These are phyloP conservation scores for Macrosteles quadrilineatus DNA, from an alignment of 1,140 invertebrate genomes.

Conservation along the genomic window DNA sequence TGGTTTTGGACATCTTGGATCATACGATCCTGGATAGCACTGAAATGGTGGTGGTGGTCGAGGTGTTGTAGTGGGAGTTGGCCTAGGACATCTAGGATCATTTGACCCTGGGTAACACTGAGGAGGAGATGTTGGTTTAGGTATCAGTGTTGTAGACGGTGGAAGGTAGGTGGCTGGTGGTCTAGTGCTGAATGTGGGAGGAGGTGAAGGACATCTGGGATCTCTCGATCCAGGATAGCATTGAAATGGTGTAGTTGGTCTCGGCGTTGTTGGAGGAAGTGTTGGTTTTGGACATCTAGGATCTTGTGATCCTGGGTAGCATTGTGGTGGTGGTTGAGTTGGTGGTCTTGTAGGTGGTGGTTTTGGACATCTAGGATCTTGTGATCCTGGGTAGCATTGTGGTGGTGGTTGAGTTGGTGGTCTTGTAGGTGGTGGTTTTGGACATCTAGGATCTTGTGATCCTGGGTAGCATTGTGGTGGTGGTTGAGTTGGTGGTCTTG, in stretches of 20 bases:
- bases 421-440: constrained; percentile 40
- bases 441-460: constrained; percentile 44
- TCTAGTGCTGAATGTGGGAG: constrained; percentile 34
- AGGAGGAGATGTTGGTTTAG: constrained; percentile 39
- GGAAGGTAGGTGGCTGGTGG: constrained; percentile 36
- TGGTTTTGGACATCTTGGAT: constrained; percentile 47
- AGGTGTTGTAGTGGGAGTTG: constrained; percentile 36
- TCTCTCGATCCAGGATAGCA: constrained; percentile 48
- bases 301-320: constrained; percentile 47
- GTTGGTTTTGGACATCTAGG: constrained; percentile 46
- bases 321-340: constrained; percentile 42
- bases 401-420: constrained; percentile 35
- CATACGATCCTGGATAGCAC: constrained; percentile 47
- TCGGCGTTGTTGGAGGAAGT: constrained; percentile 36
- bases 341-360: constrained; percentile 36
- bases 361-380: constrained; percentile 46
- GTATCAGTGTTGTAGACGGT: constrained; percentile 34
- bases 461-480: constrained; percentile 45
- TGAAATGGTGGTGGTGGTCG: constrained; percentile 14
- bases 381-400: constrained; percentile 42
- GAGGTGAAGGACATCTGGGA: constrained; percentile 48
- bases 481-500: constrained; percentile 28
- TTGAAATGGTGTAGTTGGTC: constrained; percentile 30
- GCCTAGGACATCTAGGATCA: constrained; percentile 46
- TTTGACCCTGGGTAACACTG: constrained; percentile 46